Conservation (phyloP, 2,888 invertebrate species). For the Drosophila hamatofila region DNA sequence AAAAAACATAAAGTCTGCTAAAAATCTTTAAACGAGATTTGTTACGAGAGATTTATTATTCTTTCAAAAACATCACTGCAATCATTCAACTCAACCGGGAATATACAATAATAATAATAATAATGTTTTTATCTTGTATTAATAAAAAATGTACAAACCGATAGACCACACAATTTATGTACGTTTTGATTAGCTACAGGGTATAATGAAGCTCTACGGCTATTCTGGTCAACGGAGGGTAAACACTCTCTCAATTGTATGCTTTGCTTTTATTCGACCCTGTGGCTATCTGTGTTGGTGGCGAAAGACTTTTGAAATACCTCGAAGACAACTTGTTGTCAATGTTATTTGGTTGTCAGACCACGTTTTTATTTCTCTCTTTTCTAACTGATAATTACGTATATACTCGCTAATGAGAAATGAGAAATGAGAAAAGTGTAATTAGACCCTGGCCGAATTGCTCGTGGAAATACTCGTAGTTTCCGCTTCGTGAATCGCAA, state of each 20-base stretch:
- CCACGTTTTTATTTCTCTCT: constrained; percentile 24
- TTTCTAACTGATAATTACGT: constrained; percentile 60
- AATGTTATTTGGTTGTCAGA: constrained; percentile 63
- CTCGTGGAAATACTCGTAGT: constrained; percentile 29
- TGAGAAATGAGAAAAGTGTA: constrained; percentile 65
- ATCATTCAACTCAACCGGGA: not conserved
- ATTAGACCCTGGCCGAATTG: constrained; percentile 63
- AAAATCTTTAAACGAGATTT: not conserved
- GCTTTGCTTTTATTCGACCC: constrained; percentile 29
- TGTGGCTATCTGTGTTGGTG: constrained; percentile 38
- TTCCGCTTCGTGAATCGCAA: constrained; percentile 36
- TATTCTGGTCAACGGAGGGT: constrained; percentile 14
- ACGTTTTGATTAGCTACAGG: not conserved
- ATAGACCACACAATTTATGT: not conserved
- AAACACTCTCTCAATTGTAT: constrained; percentile 1
- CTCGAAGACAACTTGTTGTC: constrained; percentile 53
- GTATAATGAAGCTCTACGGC: constrained; percentile 8
- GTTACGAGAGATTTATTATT: accelerated
- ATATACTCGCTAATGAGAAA: constrained; percentile 64
- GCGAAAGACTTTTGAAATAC: constrained; percentile 21
- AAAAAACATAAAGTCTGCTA: too few species aligned
- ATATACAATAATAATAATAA: not conserved
- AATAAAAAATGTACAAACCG: not conserved
- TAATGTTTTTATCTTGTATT: too few species aligned
- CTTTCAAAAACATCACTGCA: not conserved